Base-by-base conservation (phyloP, 2,888 invertebrate genomes). In the Lycocerus yunnanus region DNA sequence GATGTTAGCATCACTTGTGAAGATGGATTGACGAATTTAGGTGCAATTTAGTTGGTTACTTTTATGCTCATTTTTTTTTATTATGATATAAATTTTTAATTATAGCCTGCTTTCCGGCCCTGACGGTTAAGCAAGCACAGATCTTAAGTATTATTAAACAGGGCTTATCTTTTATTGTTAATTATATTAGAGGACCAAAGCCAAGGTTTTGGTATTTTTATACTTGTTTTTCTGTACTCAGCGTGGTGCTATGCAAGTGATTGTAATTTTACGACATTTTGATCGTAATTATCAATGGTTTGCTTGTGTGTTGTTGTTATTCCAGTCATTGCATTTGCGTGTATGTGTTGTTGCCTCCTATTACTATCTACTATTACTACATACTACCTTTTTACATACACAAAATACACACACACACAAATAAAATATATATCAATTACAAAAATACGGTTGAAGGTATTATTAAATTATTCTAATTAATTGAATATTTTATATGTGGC, bases 171-270 rank as follows among this genome's bases (percentile, higher is more conserved):
- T 80, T 80, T 84, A 85, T 84, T 82, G 72, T 74, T 77, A 78
- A 79, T 76, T 82, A 82, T 82, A 82, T 81, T 83, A 85, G 85
- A 85, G 85, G 86, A 85, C 86, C 86, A 86, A 85, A 86, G 85
- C 85, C 81, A 80, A 78, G 78, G 84, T 85, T 86, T 85, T 85
- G 85, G 86, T 86, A 85, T 85, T 85, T 82, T 85, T 86, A 85
- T 85, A 86, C 84, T 81, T 85, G 84, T 86, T 84, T 80, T 43
- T 86, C 85, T 84, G 85, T 86, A 85, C 84, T 85, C 83, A 84
- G 86, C 83, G 84, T 86, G 87, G 86, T 86, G 87, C 86, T 86
- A 86, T 82, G 79, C 80, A 82, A 82, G 82, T 81, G 82, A 85
- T 43, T 84, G 82, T 84, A 83, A 81, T 81, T 61, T 18, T 77